Evolutionary conservation across 2,797 vertebrate species (phyloP), one percentile per base, ranked within the genome.

Genomic region (Mus minutoides): DNA sequence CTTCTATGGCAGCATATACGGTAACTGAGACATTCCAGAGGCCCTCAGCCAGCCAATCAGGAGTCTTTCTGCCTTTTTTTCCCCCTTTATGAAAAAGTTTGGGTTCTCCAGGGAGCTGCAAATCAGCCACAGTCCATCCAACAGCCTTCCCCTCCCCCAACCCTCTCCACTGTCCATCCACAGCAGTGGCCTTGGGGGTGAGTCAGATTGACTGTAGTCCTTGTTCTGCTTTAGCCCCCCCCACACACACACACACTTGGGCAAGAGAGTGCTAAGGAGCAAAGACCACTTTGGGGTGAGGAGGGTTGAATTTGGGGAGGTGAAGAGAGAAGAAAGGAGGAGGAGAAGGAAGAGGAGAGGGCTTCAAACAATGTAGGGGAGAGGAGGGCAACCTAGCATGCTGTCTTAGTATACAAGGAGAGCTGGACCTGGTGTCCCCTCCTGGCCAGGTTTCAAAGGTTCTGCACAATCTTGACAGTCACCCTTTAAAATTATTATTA

Each of bases 11-110:
- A 79, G 88, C 85, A 97, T 92, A 91, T 97, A 97, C 78, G 95
- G 97, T 97, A 97, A 90, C 14, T 0, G 16, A 93, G 49, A 89
- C 94, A 94, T 97, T 97, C 97, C 97, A 84, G 92, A 76, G 85
- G 31, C 67, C 73, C 31, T 85, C 46, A 0, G 4, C 77, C 7
- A 56, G 67, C 97, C 97, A 97, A 95, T 96, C 93, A 85, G 85
- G 90, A 96, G n/a, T 62, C 95, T 94, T 91, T 62, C 92, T 90
- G 82, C 91, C 34, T n/a, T n/a, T 67, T 64, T 94, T 94, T 67
- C 49, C 1, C 7, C 84, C 90, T 93, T 95, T 90, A 76, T 94
- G 88, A 79, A 93, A 90, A 95, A 93, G 56, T 94, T 90, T 93
- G 82, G 85, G 92, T 95, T 91, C 78, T 97, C 84, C 79, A 69